Conservation (phyloP, 1,140 invertebrate species). For the Anastrepha ludens region DNA sequence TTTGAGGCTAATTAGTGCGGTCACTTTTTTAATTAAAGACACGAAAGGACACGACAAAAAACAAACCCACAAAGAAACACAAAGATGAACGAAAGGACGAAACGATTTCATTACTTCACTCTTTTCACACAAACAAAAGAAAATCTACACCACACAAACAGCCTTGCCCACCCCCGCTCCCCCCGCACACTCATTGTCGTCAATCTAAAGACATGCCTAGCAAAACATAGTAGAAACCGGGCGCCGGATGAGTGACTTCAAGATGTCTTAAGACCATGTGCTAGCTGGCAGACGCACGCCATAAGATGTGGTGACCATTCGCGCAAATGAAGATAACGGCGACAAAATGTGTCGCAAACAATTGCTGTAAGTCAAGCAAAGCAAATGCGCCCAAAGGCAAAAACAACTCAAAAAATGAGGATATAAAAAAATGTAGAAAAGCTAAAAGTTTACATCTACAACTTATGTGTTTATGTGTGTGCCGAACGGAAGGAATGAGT, state of each 20-base stretch:
- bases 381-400: constrained; percentile 45
- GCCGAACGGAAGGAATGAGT: neutral
- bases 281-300: constrained; percentile 43
- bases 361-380: constrained; percentile 52
- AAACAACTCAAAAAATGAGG: neutral
- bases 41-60: constrained; percentile 48
- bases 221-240: neutral
- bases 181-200: neutral
- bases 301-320: constrained; percentile 27
- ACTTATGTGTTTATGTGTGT: neutral
- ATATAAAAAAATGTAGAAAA: neutral
- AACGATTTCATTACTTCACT: constrained; percentile 50
- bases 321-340: constrained; percentile 53
- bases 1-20: constrained; percentile 56
- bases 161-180: neutral
- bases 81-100: neutral
- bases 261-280: constrained; percentile 32
- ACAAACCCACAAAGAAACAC: neutral
- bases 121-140: constrained; percentile 47
- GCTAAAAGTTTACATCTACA: neutral
- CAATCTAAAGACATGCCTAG: neutral
- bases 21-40: constrained; percentile 56
- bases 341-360: constrained; percentile 54
- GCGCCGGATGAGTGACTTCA: constrained; percentile 6
- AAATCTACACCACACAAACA: constrained; percentile 5